Conservation (phyloP, 2,113 vertebrate species). For the Sus scrofa region T2T-Sscrofa CM000824.6:104154501-104155000, state of each 20-base stretch:
- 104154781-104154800: neutral
- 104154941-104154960: slow-evolving; percentile 6
- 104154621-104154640: neutral
- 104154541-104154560: no score
- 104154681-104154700: neutral
- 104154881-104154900: neutral
- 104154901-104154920: neutral
- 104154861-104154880: slow-evolving; percentile 34
- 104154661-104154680: neutral
- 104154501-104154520: neutral
- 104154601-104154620: neutral
- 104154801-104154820: slow-evolving; percentile 1
- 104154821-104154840: slow-evolving; percentile 22
- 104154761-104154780: neutral
- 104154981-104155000: neutral
- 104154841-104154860: neutral
- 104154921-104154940: neutral
- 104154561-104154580: neutral
- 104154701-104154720: neutral
- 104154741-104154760: neutral
- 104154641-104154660: neutral
- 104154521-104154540: neutral
- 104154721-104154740: neutral
- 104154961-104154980: neutral
- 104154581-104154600: neutral